A percentile compares a stretch with the other conserved stretches of the same genome.
Conservation (phyloP, 2,113 vertebrate genomes). For the Nothocercus nigrocapillus region DNA sequence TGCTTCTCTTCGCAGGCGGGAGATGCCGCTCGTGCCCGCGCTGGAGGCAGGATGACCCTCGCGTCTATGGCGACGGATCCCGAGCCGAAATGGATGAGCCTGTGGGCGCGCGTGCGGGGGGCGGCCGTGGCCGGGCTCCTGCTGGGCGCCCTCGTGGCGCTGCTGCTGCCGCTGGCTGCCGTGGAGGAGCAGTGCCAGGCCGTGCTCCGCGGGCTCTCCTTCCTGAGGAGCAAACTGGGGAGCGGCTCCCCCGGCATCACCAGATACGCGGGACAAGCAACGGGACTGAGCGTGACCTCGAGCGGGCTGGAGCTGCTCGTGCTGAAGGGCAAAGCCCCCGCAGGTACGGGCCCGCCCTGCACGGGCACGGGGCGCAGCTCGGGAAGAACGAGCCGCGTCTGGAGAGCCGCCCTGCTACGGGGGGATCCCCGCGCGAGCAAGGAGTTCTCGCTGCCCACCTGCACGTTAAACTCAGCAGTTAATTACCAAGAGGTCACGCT, state of each 20-base stretch:
- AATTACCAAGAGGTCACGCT: background rate
- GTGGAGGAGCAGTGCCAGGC: constrained; percentile 83
- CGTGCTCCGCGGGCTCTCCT: constrained; percentile 79
- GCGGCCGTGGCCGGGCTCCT: constrained; percentile 79
- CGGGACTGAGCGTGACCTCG: constrained; percentile 86
- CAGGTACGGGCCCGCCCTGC: constrained; percentile 77
- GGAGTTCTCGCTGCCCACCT: background rate
- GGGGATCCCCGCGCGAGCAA: background rate
- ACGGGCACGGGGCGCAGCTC: background rate
- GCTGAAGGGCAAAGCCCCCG: constrained; percentile 80
- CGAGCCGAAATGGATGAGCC: constrained; percentile 80
- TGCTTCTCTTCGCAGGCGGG: background rate
- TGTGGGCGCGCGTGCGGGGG: constrained; percentile 84
- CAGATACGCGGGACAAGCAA: constrained; percentile 75
- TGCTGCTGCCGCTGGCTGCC: constrained; percentile 83
- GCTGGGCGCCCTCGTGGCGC: constrained; percentile 81
- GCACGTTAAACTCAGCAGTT: background rate
- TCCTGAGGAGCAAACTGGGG: constrained; percentile 82
- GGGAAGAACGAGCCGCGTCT: rapidly evolving
- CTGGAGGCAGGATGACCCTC: constrained; percentile 70
- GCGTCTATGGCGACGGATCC: constrained; percentile 72
- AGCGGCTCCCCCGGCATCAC: background rate
- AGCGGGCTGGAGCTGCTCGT: constrained; percentile 81
- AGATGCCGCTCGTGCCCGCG: background rate
- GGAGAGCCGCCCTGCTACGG: background rate